Conservation (phyloP, 1,140 invertebrate genomes). For the Portunus trituberculatus region DNA sequence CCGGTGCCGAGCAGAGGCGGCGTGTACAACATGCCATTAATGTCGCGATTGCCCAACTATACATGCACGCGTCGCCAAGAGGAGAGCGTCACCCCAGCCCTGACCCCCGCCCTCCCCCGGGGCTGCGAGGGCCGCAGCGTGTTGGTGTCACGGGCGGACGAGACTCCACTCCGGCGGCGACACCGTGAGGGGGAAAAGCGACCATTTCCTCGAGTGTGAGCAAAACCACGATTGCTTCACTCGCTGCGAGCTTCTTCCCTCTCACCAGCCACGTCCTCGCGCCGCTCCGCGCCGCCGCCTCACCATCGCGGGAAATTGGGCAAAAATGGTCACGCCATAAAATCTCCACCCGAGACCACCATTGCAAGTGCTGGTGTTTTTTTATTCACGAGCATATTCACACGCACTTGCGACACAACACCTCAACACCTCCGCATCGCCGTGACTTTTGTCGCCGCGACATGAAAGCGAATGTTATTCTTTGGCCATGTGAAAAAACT, state of each 20-base stretch:
- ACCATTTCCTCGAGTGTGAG: background rate
- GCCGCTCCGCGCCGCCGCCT: background rate
- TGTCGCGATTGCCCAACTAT: background rate
- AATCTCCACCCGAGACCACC: background rate
- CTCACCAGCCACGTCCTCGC: background rate
- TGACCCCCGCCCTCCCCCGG: background rate
- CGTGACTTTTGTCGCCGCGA: background rate
- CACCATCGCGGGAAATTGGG: background rate
- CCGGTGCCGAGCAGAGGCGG: too few relatives aligned
- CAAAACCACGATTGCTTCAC: constrained; percentile 20
- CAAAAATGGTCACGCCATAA: constrained; percentile 12
- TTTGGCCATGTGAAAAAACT: background rate
- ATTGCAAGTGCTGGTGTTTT: background rate
- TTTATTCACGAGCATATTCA: background rate
- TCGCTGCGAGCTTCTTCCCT: background rate
- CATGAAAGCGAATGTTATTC: background rate
- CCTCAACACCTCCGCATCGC: background rate
- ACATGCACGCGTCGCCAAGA: background rate
- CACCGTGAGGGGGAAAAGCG: background rate
- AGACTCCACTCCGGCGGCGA: background rate
- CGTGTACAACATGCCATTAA: too few relatives aligned
- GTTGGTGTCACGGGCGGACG: background rate
- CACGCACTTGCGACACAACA: background rate
- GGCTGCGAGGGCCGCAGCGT: background rate
- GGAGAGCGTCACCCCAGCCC: background rate